Evolutionary conservation across 2,888 invertebrate genomes (phyloP), one percentile per base, ranked within the genome.

Genomic region (Trisateles emortualis): DNA sequence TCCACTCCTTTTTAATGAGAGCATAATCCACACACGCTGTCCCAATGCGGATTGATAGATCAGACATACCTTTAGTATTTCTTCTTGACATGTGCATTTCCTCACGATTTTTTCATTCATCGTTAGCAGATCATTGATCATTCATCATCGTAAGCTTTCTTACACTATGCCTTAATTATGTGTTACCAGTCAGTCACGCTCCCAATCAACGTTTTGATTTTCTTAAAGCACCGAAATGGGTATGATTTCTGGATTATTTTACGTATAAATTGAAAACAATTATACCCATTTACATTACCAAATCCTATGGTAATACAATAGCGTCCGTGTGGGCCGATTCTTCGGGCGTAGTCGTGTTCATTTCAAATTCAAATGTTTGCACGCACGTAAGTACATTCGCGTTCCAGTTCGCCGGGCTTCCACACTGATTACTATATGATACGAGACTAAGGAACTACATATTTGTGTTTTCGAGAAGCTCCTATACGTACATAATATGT

Each of bases 361-460:
- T 67, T 61, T 47, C 41, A 26, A 65, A 66, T 66, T 59, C 51
- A 53, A 67, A 66, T 70, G 52, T 56, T 66, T 66, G 47, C 59
- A 41, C 44, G 36, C 50, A 30, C 46, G 33, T 32, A 32, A 0
- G 0, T 48, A 24, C 43, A 33, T 33, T 55, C 40, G 11, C 38
- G 46, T 61, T 69, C 51, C 45, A 58, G 52, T 52, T 49, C 41
- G 40, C n/a, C 40, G 49, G 54, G 38, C 50, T 45, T 57, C 46
- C 42, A 26, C 40, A 46, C 58, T 58, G 50, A 61, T 69, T 52
- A 52, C 47, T 60, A 3, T 19, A 51, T 53, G 38, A 52, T 65
- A 40, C 17, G 50, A 26, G 48, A 32, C 42, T 52, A 53, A 51
- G 54, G 60, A 69, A 46, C 36, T 33, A 29, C 10, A 19, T 30